These are phyloP conservation scores for Notolabrus celidotus DNA, from an alignment of 2,797 vertebrate genomes.

Conservation along the genomic window DNA sequence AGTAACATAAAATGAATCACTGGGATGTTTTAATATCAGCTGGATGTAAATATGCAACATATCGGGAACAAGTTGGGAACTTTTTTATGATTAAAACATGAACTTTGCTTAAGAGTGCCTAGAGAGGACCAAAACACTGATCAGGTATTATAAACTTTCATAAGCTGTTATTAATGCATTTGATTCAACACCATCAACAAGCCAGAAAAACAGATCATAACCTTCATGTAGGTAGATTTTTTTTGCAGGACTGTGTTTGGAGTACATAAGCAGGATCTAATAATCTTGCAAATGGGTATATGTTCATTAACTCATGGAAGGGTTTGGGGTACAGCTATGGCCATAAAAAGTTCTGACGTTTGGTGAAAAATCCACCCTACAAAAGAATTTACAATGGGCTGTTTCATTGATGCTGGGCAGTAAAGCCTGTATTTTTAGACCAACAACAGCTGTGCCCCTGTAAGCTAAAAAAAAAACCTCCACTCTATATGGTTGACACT, in stretches of 20 bases:
- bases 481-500: conserved; percentile 13
- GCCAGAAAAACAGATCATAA: neutral
- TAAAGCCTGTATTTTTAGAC: conserved; percentile 33
- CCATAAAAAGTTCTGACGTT: neutral
- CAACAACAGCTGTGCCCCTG: conserved; percentile 16
- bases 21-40: neutral
- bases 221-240: neutral
- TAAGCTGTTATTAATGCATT: no score
- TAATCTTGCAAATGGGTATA: no score
- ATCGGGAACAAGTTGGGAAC: neutral
- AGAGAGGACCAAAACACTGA: neutral
- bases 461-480: conserved; percentile 25
- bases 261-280: no score
- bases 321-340: neutral
- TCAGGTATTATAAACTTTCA: no score
- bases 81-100: no score
- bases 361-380: conserved; percentile 5
- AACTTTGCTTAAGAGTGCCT: no score
- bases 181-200: no score
- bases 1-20: neutral
- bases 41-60: neutral
- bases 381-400: conserved; percentile 5
- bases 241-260: neutral
- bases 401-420: neutral
- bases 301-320: no score